Evolutionary conservation across 2,113 vertebrate species (phyloP).

Genomic region (Sylvilagus bachmani): DNA sequence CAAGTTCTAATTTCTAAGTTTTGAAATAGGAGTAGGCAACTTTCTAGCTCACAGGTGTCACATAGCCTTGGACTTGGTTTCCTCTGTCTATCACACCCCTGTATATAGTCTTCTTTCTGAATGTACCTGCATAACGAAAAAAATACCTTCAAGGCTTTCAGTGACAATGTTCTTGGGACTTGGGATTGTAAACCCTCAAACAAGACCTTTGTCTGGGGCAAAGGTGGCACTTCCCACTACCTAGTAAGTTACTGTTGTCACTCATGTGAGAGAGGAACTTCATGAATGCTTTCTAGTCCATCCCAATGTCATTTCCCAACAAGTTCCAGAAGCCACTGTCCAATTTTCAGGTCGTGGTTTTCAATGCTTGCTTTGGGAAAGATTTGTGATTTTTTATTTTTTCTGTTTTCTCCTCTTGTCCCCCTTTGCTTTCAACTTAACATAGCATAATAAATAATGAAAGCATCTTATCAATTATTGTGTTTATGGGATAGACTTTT

Average conservation of each 20-base stretch:
- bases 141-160: background rate
- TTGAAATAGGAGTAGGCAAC: background rate
- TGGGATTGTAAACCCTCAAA: background rate
- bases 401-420: background rate
- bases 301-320: background rate
- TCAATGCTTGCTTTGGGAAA: constrained; percentile 20
- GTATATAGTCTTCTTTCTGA: background rate
- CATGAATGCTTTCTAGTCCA: background rate
- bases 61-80: background rate
- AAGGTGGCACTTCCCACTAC: constrained; percentile 12
- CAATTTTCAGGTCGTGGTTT: constrained; percentile 13
- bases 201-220: background rate
- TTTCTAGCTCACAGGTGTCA: background rate
- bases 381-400: background rate
- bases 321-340: background rate
- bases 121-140: background rate
- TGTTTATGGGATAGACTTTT: background rate
- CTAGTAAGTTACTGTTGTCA: background rate
- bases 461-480: background rate
- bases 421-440: constrained; percentile 20
- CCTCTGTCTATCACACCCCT: background rate
- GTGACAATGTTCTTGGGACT: background rate
- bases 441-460: background rate
- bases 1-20: background rate
- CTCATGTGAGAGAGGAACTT: background rate